Evolutionary conservation across 2,797 vertebrate genomes (phyloP).

Genomic region (Tragelaphus eurycerus): DNA sequence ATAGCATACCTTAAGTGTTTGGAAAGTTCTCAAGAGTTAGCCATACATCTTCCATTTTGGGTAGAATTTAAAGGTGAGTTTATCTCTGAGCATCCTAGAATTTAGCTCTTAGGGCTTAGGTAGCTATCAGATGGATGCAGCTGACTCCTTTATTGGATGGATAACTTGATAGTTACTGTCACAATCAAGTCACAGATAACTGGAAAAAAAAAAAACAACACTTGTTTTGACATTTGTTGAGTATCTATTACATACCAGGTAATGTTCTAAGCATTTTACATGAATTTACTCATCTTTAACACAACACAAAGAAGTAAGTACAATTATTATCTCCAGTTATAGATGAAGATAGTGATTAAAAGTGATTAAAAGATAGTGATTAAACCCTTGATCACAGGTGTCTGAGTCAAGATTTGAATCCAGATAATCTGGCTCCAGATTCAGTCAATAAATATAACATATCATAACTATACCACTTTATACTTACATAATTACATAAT

Average conservation of each 20-base stretch:
- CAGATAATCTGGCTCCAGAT: background rate
- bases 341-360: slow-evolving; percentile 13
- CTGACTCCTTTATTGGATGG: background rate
- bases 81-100: background rate
- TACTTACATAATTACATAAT: slow-evolving; percentile 19
- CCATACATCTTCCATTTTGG: background rate
- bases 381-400: background rate
- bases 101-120: background rate
- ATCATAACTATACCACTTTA: background rate
- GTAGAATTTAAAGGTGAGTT: slow-evolving; percentile 28
- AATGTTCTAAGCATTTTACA: slow-evolving; percentile 27
- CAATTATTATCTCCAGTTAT: background rate
- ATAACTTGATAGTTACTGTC: background rate
- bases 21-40: slow-evolving; percentile 31
- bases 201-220: background rate
- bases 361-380: background rate
- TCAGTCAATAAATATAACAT: background rate
- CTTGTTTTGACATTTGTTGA: background rate
- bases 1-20: slow-evolving; percentile 30
- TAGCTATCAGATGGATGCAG: background rate
- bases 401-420: background rate
- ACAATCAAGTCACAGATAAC: background rate
- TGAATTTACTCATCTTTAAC: slow-evolving; percentile 30
- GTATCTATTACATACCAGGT: background rate
- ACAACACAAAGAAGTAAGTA: background rate